Evolutionary conservation across 2,888 invertebrate genomes (phyloP), one percentile per base, ranked within the genome.

Genomic region (Zygaena filipendulae): DNA sequence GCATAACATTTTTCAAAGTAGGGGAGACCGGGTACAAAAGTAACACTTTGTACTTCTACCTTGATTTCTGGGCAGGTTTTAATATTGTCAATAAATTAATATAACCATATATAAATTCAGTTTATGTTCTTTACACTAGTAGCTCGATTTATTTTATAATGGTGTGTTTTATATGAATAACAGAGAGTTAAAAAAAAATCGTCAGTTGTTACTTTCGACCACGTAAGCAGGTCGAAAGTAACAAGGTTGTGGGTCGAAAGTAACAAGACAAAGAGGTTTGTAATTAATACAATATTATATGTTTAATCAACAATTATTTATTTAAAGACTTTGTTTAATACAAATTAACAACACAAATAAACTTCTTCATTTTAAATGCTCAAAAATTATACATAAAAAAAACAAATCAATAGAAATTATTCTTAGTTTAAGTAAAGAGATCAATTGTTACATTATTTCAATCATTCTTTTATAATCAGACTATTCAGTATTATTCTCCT

Each of bases 161-260:
- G 7, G 7, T 16, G 16, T 16, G 16, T 16, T 16, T 16, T 16
- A 7, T 16, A 16, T 16, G 16, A 27, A 30, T 33, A 25, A 30
- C 29, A 34, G 32, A 32, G 10, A 34, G 8, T 33, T 23, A 30
- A 35, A 36, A 39, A 34, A 40, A 31, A 28, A 16, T 16, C 26
- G 25, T 29, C 23, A 21, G 16, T 27, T 32, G 33, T 40, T 39
- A 37, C 35, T 41, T 35, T 33, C 32, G 37, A 35, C 39, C 37
- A 33, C 32, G 32, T 33, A 23, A 29, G 32, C 35, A 35, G 39
- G 38, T 18, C 33, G 33, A 35, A 40, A 40, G 40, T 38, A 38
- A 38, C 34, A 40, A n/a, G 29, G 23, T 27, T 35, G 36, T 35
- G 35, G 34, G 37, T 37, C 35, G 27, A 40, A 37, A 39, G 37